Percentiles rank a stretch among this genome's conserved stretches.
These are phyloP conservation scores for Drosophila barbarae DNA, from an alignment of 2,888 invertebrate genomes.

Conservation along the genomic window DNA sequence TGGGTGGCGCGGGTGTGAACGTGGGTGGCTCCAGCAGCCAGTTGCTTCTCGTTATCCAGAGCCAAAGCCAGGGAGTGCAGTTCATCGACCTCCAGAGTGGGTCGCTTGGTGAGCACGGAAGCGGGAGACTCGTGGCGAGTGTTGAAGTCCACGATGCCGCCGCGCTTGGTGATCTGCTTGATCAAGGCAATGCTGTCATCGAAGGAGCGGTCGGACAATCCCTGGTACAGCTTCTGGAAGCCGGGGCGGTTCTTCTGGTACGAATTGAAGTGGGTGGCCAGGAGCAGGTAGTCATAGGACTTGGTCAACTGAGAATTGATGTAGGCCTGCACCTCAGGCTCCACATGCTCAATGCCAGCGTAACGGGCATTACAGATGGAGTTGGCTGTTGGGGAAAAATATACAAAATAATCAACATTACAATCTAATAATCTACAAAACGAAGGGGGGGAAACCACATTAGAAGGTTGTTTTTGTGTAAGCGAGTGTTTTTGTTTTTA, in stretches of 20 bases:
- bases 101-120: conserved; percentile 43
- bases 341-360: conserved; percentile 69
- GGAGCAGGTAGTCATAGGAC: conserved; percentile 88
- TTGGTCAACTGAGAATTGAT: conserved; percentile 84
- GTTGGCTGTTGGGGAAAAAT: conserved; percentile 15
- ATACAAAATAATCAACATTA: conserved; percentile 3
- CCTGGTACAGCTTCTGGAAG: conserved; percentile 87
- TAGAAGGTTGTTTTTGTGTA: conserved; percentile 8
- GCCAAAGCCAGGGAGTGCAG: conserved; percentile 87
- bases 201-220: conserved; percentile 88
- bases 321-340: conserved; percentile 72
- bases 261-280: conserved; percentile 88
- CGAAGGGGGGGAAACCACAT: conserved; percentile 1
- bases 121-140: conserved; percentile 62
- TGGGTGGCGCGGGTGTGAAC: conserved; percentile 85
- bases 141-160: conserved; percentile 83
- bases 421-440: background rate
- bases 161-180: conserved; percentile 88
- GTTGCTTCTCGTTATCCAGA: conserved; percentile 86
- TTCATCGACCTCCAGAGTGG: conserved; percentile 81
- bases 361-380: conserved; percentile 68
- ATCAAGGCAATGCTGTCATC: conserved; percentile 87
- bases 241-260: conserved; percentile 88
- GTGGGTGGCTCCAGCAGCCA: conserved; percentile 84
- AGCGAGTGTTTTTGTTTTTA: background rate